Evolutionary conservation across 2,888 invertebrate species (phyloP), one percentile per base, ranked within the genome.

Genomic region (Thymelicus acteon): DNA sequence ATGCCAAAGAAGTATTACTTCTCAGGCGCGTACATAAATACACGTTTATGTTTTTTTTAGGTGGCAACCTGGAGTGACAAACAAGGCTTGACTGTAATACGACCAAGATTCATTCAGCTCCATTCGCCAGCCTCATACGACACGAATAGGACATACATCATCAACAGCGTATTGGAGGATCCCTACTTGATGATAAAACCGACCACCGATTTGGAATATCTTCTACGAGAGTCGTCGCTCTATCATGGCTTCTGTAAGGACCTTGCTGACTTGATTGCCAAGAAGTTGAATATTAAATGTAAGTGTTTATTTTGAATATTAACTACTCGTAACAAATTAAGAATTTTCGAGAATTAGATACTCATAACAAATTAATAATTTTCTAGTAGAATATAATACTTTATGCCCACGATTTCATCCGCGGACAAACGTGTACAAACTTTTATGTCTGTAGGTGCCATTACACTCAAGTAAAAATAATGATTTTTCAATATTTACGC

Each of bases 191-290:
- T 97, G 97, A 87, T 95, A 77, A 96, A 95, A 80, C 95, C 95
- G 72, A 94, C 75, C 19, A n/a, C 69, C 8, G 69, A 70, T 15
- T 10, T 64, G 15, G 64, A 70, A 40, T 70, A 60, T 49, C 48
- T 40, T 37, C 31, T 64, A 7, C 58, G 70, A 8, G 70, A 70
- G 1, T 40, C 52, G 10, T 69, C 69, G 24, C 19, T 31, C 60
- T 97, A 96, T 82, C 96, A 98, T 82, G 99, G 99, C 65, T 99
- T 98, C 86, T 98, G 98, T 90, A 97, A 98, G 84, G 99, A 99
- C 85, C 93, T 99, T 52, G 97, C 97, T 4, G 97, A 98, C 80
- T 93, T 97, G 74, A 95, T 99, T 73, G 95, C 98, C 0, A 96
- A 96, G 79, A 96, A 95, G 83, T 95, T 98, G 73, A 97, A 96